Evolutionary conservation across 1,140 invertebrate genomes (phyloP), one percentile per base, ranked within the genome.

Genomic region (Drosophila tsacasi): DNA sequence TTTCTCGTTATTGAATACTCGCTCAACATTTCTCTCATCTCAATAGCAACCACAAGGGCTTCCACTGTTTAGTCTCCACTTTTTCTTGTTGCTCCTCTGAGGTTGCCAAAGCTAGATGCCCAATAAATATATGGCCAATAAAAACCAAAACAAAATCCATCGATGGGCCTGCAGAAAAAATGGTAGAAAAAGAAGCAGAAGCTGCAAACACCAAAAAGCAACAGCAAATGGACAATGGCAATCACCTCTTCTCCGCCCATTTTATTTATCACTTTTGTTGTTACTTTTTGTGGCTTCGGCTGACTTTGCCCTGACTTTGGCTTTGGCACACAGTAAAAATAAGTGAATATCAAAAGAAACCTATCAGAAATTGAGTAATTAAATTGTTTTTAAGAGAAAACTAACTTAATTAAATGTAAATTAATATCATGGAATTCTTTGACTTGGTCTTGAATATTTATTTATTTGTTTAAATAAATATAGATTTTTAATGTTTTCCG

Each of bases 191-290:
- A 39, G 32, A 37, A 57, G 52, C 52, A 55, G 52, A 55, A 55
- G 52, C 52, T 55, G 52, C 42, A 44, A 37, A 52, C n/a, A 19
- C 32, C 25, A 65, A 40, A 58, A 59, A 40, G 37, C 37, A 60
- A 58, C 27, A 23, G 19, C 62, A 59, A 42, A 59, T 65, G 58
- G 59, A 67, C 64, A 63, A 63, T 63, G 58, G 40, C 30, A 63
- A 47, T 67, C 59, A 42, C 59, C 59, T 39, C 4, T 25, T 25
- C 42, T 37, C 58, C 64, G 44, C 65, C 59, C 39, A 62, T 35
- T 79, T 86, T 86, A 86, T 82, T 86, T 86, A 81, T 81, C 79
- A 82, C 79, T 86, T 81, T 55, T 55, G 62, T 59, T 19, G 62
- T 25, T 30, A 40, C 27, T 59, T 35, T 59, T 57, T 57, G 35